Conservation (phyloP, 2,888 invertebrate species). For the Epinotia bilunana region DNA sequence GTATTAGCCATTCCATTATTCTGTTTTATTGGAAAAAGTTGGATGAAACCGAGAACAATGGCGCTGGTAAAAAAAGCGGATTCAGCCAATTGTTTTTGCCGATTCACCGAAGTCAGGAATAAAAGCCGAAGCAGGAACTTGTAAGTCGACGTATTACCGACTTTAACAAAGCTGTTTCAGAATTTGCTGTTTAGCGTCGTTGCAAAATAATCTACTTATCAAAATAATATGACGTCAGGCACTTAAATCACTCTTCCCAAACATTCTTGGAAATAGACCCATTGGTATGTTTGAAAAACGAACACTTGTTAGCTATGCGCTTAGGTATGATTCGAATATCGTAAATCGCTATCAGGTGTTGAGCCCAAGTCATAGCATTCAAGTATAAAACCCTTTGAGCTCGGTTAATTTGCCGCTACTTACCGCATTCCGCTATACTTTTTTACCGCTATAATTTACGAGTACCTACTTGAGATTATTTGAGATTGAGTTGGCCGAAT, state of each 20-base stretch:
- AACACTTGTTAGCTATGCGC: too few species aligned
- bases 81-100: slow-evolving; percentile 13
- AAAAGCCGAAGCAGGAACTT: slow-evolving; percentile 7
- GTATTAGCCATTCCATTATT: slow-evolving; percentile 3
- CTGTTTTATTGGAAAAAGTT: slow-evolving; percentile 25
- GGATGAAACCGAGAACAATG: slow-evolving; percentile 21
- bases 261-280: too few species aligned
- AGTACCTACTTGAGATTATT: too few species aligned
- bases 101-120: slow-evolving; percentile 3
- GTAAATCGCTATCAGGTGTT: too few species aligned
- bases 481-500: too few species aligned
- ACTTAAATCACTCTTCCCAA: background rate
- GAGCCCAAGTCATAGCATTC: too few species aligned
- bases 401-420: too few species aligned
- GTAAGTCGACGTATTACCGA: slow-evolving; percentile 17
- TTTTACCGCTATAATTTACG: too few species aligned
- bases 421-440: too few species aligned
- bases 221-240: background rate
- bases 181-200: slow-evolving; percentile 11
- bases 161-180: slow-evolving; percentile 11
- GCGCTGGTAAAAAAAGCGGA: slow-evolving; percentile 23
- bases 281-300: too few species aligned
- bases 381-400: too few species aligned
- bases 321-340: too few species aligned
- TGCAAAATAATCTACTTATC: slow-evolving; percentile 1